Evolutionary conservation across 1,140 invertebrate genomes (phyloP), one percentile per base, ranked within the genome.

Genomic region (Lucilia sericata): DNA sequence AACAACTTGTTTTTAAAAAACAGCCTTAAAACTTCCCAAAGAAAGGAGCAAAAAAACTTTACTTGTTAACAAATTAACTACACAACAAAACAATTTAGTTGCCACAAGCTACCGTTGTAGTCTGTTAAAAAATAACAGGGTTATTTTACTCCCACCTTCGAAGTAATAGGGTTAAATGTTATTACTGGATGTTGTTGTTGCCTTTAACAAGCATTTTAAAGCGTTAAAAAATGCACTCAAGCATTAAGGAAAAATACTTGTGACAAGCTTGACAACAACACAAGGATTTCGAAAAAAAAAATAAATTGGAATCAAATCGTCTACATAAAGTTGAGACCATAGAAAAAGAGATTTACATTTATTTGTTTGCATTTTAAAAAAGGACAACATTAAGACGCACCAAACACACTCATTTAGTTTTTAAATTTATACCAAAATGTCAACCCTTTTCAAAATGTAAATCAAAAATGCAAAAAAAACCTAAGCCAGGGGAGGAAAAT

Each of bases 41-140:
- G 7, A 70, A 21, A 19, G 19, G 9, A 70, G 42, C n/a, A n/a
- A 42, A 25, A 51, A 80, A 80, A 49, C 2, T 80, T 80, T 80
- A 80, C 76, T 80, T 80, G 76, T 80, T 80, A 80, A 80, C 76
- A 80, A 80, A 80, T 80, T 80, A 80, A 80, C 42, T 49, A 80
- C 76, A 80, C 76, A 80, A 80, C 76, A 80, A 80, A 80, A 80
- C 76, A 80, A 80, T 80, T 80, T 80, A 80, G 76, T 25, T 49
- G 47, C 76, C 76, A 25, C 42, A 80, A 70, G 65, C 65, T 70
- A 70, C 65, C 7, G 17, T 30, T 30, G 1, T 4, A 55, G 51
- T 55, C 51, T 55, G 42, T 42, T 42, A 2, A 42, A 42, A 7
- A 7, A 10, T 36, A 42, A 42, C 42, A 42, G 42, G 42, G 42